phyloP scores from a whole-genome alignment of 2,888 invertebrate genomes.

The Seira sanloemensis region DNA sequence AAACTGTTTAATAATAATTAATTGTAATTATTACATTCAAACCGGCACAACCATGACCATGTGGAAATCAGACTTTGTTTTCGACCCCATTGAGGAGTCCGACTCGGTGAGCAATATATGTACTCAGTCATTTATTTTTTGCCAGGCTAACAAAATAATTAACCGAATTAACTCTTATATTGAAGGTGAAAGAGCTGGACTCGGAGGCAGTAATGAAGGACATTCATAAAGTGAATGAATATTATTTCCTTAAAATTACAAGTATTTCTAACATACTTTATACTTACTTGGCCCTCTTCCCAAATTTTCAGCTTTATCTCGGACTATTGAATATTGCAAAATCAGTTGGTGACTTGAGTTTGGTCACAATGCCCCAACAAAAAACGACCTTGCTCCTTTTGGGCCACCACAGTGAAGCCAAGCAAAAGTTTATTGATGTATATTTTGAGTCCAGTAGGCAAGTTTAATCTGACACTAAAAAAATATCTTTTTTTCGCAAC shows the following conservation, averaged over 20 bases:
- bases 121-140: too few relatives aligned
- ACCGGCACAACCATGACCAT: too few relatives aligned
- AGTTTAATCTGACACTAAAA: too few relatives aligned
- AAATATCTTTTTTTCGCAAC: too few relatives aligned
- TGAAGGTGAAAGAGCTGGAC: constrained; percentile 17
- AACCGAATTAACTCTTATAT: too few relatives aligned
- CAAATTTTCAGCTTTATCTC: constrained; percentile 20
- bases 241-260: too few relatives aligned
- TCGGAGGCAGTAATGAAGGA: constrained; percentile 39
- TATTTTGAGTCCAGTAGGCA: constrained; percentile 32
- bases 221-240: too few relatives aligned
- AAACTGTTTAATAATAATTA: too few relatives aligned
- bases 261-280: too few relatives aligned
- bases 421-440: constrained; percentile 38
- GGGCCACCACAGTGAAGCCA: constrained; percentile 31
- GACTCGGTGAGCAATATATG: neutral
- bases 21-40: too few relatives aligned
- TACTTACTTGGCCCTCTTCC: too few relatives aligned
- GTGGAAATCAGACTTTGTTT: constrained; percentile 9
- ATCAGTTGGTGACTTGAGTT: neutral
- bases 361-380: constrained; percentile 22
- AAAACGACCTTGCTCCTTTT: constrained; percentile 41
- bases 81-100: neutral
- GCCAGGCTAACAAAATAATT: too few relatives aligned
- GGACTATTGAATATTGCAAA: constrained; percentile 25